Percentiles rank a stretch among this genome's conserved stretches.
Evolutionary conservation across 2,113 vertebrate genomes (phyloP).

Genomic region (Clarias batrachus): DNA sequence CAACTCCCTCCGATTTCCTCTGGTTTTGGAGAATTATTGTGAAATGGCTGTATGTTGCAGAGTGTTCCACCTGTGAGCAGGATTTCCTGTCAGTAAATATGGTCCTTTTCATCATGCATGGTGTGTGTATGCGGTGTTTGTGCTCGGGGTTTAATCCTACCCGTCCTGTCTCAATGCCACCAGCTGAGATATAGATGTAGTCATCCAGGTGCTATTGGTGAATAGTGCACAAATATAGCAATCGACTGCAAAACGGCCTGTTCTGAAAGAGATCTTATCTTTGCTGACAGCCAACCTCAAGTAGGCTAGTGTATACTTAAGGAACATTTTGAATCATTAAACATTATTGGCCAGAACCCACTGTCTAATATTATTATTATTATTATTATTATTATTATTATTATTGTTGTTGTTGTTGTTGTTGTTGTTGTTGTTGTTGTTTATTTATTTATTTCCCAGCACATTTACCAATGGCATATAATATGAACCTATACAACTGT

Average conservation of each 20-base stretch:
- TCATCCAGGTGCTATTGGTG: neutral
- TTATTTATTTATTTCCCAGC: neutral
- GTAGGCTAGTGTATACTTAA: neutral
- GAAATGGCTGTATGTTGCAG: neutral
- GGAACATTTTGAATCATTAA: neutral
- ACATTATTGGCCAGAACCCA: neutral
- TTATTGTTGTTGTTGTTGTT: neutral
- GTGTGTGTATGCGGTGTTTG: neutral
- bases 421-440: neutral
- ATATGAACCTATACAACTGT: neutral
- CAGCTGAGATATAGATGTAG: neutral
- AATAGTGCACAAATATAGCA: neutral
- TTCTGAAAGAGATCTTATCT: neutral
- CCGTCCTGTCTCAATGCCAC: neutral
- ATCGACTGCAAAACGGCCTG: neutral
- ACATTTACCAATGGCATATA: neutral
- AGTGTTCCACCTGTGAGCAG: neutral
- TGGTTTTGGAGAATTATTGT: neutral
- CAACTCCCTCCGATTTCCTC: neutral
- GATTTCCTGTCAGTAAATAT: too few species aligned
- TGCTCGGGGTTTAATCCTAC: conserved; percentile 1
- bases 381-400: neutral
- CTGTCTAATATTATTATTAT: too few species aligned
- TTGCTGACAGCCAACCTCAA: neutral
- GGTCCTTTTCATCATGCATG: neutral